Percentiles rank a stretch among this genome's conserved stretches.
Evolutionary conservation across 2,888 invertebrate species (phyloP).

Genomic region (Parelbella ahira): DNA sequence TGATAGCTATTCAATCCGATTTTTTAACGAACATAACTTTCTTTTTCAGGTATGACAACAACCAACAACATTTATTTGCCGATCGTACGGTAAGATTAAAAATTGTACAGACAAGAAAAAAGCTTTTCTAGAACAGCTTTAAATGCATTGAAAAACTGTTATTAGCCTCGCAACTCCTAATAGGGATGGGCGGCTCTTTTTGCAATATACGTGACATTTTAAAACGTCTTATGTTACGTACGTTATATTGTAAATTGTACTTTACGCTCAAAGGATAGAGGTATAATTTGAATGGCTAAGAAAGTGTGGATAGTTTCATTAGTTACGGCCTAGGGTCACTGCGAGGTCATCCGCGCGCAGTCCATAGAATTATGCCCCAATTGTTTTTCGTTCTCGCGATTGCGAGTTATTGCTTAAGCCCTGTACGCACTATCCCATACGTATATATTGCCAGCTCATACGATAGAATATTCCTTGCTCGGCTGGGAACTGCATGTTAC

Average conservation of each 20-base stretch:
- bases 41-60: slow-evolving; percentile 18
- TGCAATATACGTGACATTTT: background rate
- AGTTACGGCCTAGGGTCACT: slow-evolving; percentile 33
- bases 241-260: background rate
- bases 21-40: slow-evolving; percentile 8
- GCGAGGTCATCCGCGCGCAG: slow-evolving; percentile 41
- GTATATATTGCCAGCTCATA: background rate
- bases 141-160: slow-evolving; percentile 24
- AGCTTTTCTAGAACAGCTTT: slow-evolving; percentile 21
- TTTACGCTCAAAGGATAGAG: slow-evolving; percentile 8
- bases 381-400: slow-evolving; percentile 59
- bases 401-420: slow-evolving; percentile 29
- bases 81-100: slow-evolving; percentile 16
- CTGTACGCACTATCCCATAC: slow-evolving; percentile 6
- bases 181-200: slow-evolving; percentile 45
- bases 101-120: slow-evolving; percentile 9
- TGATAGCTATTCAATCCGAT: too few relatives aligned
- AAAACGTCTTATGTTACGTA: background rate
- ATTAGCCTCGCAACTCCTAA: slow-evolving; percentile 39
- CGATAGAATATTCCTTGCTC: too few relatives aligned
- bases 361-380: slow-evolving; percentile 68
- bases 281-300: slow-evolving; percentile 1
- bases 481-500: too few relatives aligned
- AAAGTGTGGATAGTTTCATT: slow-evolving; percentile 24
- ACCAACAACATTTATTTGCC: slow-evolving; percentile 7